These are phyloP conservation scores for Hypolimnas misippus DNA, from an alignment of 2,888 invertebrate genomes.

Conservation along the genomic window DNA sequence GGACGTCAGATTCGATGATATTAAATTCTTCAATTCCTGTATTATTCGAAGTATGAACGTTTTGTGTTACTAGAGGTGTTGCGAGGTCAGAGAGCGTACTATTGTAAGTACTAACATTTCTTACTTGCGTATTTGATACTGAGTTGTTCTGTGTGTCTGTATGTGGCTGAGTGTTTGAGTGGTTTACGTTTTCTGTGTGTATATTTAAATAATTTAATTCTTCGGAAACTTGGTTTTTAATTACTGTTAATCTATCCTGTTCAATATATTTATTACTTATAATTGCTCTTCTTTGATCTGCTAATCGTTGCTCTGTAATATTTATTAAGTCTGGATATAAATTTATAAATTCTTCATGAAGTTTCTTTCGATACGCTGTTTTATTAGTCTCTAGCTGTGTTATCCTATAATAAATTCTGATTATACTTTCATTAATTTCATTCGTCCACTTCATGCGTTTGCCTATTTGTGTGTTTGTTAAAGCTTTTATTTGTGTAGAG, in stretches of 20 bases:
- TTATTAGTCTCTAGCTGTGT: constrained; percentile 13
- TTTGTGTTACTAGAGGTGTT: too few species aligned
- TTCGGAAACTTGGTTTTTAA: neutral
- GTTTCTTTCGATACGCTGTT: constrained; percentile 4
- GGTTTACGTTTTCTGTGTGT: neutral
- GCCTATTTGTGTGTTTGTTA: neutral
- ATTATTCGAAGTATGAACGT: too few species aligned
- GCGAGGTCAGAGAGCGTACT: too few species aligned
- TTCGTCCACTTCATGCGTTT: constrained; percentile 17
- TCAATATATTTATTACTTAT: constrained; percentile 32
- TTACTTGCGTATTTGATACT: too few species aligned
- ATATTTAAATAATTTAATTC: neutral
- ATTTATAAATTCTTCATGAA: constrained; percentile 9
- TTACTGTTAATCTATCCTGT: neutral
- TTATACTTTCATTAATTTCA: constrained; percentile 16
- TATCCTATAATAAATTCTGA: constrained; percentile 7
- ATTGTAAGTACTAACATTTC: too few species aligned
- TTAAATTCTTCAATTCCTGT: too few species aligned
- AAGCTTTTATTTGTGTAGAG: neutral
- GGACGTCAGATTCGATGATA: too few species aligned
- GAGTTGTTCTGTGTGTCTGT: too few species aligned
- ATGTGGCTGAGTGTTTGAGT: too few species aligned
- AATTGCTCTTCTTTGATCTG: constrained; percentile 37
- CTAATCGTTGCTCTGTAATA: constrained; percentile 36
- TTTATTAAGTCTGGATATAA: constrained; percentile 30